phyloP scores from a whole-genome alignment of 35 echinoderm and acorn worm genomes.

The Ptychodera flava region DNA sequence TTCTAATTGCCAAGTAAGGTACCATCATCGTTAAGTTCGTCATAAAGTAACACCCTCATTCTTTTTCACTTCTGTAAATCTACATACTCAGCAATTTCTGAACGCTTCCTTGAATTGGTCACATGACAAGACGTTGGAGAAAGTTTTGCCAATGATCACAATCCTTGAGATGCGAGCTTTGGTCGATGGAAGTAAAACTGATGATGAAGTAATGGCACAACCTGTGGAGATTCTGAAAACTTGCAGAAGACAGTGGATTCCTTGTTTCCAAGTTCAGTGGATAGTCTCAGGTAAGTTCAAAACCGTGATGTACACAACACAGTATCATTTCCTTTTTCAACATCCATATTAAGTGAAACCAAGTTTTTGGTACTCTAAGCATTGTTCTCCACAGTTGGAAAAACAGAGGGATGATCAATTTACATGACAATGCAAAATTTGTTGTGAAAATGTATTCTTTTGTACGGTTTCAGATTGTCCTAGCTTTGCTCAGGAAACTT shows the following conservation, averaged over 20 bases:
- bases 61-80: neutral
- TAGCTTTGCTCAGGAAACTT: too few relatives aligned
- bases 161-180: constrained; percentile 40
- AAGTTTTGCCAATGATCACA: constrained; percentile 65
- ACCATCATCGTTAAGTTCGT: neutral
- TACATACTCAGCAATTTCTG: constrained; percentile 32
- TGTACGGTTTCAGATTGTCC: too few relatives aligned
- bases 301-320: neutral
- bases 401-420: too few relatives aligned
- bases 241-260: constrained; percentile 50
- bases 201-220: neutral
- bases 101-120: constrained; percentile 69
- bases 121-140: constrained; percentile 70
- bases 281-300: constrained; percentile 54
- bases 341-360: neutral
- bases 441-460: too few relatives aligned
- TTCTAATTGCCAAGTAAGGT: neutral
- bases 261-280: constrained; percentile 75
- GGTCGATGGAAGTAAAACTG: neutral
- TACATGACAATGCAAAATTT: too few relatives aligned
- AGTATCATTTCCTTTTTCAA: neutral
- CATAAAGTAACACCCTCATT: too few relatives aligned
- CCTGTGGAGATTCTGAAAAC: constrained; percentile 51
- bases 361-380: neutral
- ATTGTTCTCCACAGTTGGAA: too few relatives aligned